Conservation (phyloP, 2,888 invertebrate species). For the Coronaproctus castanopsis region DNA sequence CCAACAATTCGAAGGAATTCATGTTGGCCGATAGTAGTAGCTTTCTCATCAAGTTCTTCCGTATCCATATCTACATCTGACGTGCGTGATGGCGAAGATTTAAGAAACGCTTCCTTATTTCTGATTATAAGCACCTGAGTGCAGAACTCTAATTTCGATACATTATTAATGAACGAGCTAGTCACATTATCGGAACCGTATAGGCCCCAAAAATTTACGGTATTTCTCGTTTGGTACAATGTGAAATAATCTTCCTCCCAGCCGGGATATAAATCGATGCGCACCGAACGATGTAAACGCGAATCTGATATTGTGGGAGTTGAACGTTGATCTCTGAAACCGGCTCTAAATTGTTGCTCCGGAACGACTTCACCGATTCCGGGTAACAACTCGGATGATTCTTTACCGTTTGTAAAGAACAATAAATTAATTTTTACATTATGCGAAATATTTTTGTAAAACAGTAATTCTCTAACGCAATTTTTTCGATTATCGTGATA, state of each 20-base stretch:
- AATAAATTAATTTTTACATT: conserved; percentile 1
- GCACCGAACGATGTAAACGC: neutral
- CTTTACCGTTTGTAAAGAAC: neutral
- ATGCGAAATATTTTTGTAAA: conserved; percentile 3
- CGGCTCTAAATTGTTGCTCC: neutral
- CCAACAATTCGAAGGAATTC: no score
- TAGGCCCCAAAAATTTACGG: neutral
- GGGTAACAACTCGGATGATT: neutral
- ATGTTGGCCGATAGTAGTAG: no score
- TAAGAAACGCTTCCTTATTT: no score
- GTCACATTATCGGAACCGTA: neutral
- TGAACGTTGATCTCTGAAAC: no score
- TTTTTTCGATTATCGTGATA: neutral
- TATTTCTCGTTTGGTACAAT: neutral
- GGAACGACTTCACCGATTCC: no score
- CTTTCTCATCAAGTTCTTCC: no score
- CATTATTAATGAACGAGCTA: neutral
- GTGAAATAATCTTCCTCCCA: neutral
- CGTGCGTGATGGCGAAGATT: no score
- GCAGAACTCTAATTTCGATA: neutral
- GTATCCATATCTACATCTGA: no score
- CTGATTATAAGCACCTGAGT: neutral
- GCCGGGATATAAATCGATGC: neutral
- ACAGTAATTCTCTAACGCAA: conserved; percentile 2
- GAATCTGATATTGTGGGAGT: neutral